Evolutionary conservation across 2,797 vertebrate genomes (phyloP).

Genomic region (Scomberomorus guttatus): DNA sequence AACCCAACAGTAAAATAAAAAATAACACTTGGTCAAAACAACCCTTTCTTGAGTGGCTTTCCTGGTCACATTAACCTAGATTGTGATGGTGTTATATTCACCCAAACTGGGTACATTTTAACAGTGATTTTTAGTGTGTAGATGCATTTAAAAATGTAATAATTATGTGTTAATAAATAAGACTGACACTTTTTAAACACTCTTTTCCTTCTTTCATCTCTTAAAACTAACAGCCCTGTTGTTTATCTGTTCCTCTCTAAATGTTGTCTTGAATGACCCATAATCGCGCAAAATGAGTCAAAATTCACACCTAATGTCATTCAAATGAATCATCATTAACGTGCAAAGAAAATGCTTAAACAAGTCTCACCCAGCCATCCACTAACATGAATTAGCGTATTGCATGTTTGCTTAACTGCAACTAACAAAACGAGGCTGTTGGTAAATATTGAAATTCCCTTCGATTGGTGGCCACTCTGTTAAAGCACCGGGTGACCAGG

Average conservation of each 20-base stretch:
- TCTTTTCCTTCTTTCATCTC: neutral
- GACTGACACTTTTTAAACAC: no score
- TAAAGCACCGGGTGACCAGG: conserved; percentile 75
- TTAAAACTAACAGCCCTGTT: neutral
- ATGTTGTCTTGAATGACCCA: conserved; percentile 40
- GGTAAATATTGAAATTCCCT: conserved; percentile 86
- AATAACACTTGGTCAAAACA: no score
- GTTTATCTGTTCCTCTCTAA: conserved; percentile 31
- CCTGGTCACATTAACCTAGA: no score
- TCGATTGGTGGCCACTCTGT: conserved; percentile 80
- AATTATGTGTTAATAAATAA: no score
- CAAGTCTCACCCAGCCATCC: conserved; percentile 30
- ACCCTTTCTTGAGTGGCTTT: no score
- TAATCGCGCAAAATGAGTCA: conserved; percentile 56
- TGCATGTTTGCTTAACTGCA: conserved; percentile 82
- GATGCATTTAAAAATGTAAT: no score
- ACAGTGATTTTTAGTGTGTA: no score
- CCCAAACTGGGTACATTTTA: no score
- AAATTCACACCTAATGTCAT: conserved; percentile 68
- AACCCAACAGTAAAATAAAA: no score
- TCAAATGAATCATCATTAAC: conserved; percentile 47
- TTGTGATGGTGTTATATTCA: no score
- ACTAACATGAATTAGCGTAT: conserved; percentile 61
- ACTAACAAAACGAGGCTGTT: conserved; percentile 82
- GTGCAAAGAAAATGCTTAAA: conserved; percentile 37